Percentiles rank a stretch among this genome's conserved stretches.
Conservation (phyloP, 2,888 invertebrate species). For the Ormyrus pomaceus region DNA sequence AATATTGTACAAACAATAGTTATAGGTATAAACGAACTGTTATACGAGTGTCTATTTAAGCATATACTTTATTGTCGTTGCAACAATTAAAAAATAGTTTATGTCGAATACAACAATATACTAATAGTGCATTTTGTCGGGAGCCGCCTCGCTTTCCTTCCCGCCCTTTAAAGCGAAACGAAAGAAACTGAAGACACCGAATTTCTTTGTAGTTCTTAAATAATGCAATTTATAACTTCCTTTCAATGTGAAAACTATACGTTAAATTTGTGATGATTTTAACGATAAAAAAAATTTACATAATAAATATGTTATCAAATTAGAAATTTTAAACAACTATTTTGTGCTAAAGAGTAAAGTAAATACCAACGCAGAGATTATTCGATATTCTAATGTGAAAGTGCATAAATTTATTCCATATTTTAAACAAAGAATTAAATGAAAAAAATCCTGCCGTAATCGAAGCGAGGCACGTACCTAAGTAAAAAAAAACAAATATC, state of each 20-base stretch:
- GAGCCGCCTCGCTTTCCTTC: slow-evolving; percentile 7
- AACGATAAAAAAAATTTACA: slow-evolving; percentile 50
- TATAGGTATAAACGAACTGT: slow-evolving; percentile 52
- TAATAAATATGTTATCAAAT: slow-evolving; percentile 52
- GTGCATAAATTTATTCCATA: slow-evolving; percentile 53
- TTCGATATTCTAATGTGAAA: slow-evolving; percentile 50
- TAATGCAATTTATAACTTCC: slow-evolving; percentile 28
- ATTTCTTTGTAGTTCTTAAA: slow-evolving; percentile 42
- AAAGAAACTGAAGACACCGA: slow-evolving; percentile 33
- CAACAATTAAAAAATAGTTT: slow-evolving; percentile 55
- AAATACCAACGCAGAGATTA: slow-evolving; percentile 45
- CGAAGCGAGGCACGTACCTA: slow-evolving; percentile 40
- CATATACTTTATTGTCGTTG: slow-evolving; percentile 57
- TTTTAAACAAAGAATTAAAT: slow-evolving; percentile 43
- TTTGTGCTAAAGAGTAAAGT: slow-evolving; percentile 49
- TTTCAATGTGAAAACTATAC: slow-evolving; percentile 39
- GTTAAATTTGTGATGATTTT: slow-evolving; percentile 54
- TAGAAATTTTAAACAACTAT: slow-evolving; percentile 56
- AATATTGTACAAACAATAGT: slow-evolving; percentile 54
- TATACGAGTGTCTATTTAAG: slow-evolving; percentile 56
- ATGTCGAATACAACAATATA: slow-evolving; percentile 49
- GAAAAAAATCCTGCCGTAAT: slow-evolving; percentile 50
- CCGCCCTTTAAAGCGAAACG: background rate
- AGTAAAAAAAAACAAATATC: slow-evolving; percentile 24
- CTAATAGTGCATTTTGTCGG: slow-evolving; percentile 29